phyloP scores from a whole-genome alignment of 2,797 vertebrate species.

The Pangasius larnaudii region DNA sequence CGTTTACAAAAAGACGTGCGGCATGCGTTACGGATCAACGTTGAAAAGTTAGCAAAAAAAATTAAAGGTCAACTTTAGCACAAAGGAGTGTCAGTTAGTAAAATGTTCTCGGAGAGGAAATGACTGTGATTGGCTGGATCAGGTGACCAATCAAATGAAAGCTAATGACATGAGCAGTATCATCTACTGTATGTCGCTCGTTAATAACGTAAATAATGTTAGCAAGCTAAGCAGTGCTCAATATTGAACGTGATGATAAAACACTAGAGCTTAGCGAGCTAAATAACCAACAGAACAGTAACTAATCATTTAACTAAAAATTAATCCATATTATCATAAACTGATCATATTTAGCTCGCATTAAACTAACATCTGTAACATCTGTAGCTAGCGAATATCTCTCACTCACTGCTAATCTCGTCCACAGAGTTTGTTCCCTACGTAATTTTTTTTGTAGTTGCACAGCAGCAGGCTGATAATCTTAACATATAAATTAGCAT shows the following conservation, averaged over 20 bases:
- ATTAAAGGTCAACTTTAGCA: background rate
- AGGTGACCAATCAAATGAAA: background rate
- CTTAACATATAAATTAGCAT: background rate
- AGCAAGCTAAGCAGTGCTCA: background rate
- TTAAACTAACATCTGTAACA: background rate
- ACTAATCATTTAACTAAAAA: background rate
- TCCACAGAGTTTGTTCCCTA: background rate
- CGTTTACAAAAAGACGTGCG: constrained; percentile 36
- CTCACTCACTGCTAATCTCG: background rate
- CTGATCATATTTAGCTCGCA: background rate
- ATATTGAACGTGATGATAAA: background rate
- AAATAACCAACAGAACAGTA: background rate
- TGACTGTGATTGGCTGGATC: constrained; percentile 3
- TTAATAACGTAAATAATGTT: background rate
- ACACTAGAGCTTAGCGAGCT: background rate
- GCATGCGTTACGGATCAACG: constrained; percentile 44
- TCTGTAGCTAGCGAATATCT: background rate
- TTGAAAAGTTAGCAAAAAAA: constrained; percentile 37
- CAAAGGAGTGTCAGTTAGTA: background rate
- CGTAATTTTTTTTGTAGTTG: too few relatives aligned
- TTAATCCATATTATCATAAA: background rate
- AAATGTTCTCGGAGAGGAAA: constrained; percentile 20
- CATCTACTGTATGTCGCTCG: too few relatives aligned
- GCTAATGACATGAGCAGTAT: background rate
- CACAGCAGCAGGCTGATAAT: background rate